Percentiles rank a stretch among this genome's conserved stretches.
These are phyloP conservation scores for Phyllotis vaccarum DNA, from an alignment of 2,797 vertebrate genomes.

Conservation along the genomic window DNA sequence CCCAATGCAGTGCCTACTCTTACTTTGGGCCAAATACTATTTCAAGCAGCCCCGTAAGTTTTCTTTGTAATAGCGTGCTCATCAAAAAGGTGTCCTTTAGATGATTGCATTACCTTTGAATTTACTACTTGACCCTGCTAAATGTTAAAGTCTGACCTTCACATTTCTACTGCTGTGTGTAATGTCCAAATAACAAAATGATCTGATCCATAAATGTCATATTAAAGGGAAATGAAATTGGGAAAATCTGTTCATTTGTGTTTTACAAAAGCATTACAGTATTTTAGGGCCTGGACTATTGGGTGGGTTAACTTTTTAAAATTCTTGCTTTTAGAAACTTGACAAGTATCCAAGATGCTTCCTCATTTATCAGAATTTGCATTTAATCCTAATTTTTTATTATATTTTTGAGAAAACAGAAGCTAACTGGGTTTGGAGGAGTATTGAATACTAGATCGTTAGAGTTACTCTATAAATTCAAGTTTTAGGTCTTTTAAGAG, in stretches of 20 bases:
- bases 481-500: constrained; percentile 1
- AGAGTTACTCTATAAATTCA: constrained; percentile 58
- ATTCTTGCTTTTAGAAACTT: constrained; percentile 53
- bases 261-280: background rate
- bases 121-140: constrained; percentile 39
- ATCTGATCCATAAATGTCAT: constrained; percentile 57
- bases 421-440: background rate
- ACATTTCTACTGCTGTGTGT: background rate
- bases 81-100: background rate
- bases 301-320: constrained; percentile 21
- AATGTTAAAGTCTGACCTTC: constrained; percentile 69
- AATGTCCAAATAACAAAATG: constrained; percentile 38
- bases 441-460: background rate
- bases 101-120: constrained; percentile 13
- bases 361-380: constrained; percentile 50
- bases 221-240: constrained; percentile 14
- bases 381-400: constrained; percentile 44
- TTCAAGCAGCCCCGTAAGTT: constrained; percentile 55
- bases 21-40: constrained; percentile 63
- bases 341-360: constrained; percentile 1
- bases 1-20: constrained; percentile 45
- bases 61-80: background rate
- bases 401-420: background rate
- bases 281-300: constrained; percentile 40
- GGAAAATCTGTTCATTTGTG: background rate